Base-by-base conservation (phyloP, 2,888 invertebrate species). In the Buathra laborator region DNA sequence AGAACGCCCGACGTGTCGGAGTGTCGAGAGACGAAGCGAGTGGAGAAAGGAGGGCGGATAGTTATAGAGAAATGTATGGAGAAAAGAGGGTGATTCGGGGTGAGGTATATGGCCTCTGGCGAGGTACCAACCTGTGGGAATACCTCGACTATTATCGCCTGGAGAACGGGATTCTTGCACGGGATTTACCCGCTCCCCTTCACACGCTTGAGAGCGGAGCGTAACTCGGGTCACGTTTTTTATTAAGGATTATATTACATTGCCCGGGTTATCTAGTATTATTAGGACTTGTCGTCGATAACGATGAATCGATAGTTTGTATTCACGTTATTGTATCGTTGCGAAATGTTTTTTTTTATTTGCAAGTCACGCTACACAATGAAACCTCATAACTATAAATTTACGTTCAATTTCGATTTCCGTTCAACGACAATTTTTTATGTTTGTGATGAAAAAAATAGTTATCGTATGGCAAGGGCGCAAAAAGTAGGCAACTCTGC, bases 121-220 rank as follows among this genome's bases (percentile, higher is more conserved):
- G 56, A 46, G 67, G 44, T 67, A 70, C 62, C 68, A 70, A 68
- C 78, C 70, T 70, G 68, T 62, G 78, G 78, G 78, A 70, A 78
- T 70, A 78, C 78, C 78, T 12, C 62, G 70, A 48, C 56, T 77
- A 77, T 56, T 68, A 77, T 37, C 29, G 44, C 16, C 24, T 56
- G 48, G 32, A 37, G 66, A 53, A 14, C 53, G 29, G 37, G 70
- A 51, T 71, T 71, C 53, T 24, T 5, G 14, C 51, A 62, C 75
- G 46, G 64, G 44, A 72, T 46, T 51, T 29, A 32, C 29, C n/a
- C 32, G 29, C 32, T 32, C 24, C n/a, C 32, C 32, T 62, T 37
- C 37, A 9, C 37, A 37, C 32, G 62, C 6, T 32, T n/a, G 12
- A 12, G 29, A 62, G 12, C 24, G 32, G 3, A 32, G 32, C 62